Conservation (phyloP, 2,113 vertebrate species). For the Bubo bubo region DNA sequence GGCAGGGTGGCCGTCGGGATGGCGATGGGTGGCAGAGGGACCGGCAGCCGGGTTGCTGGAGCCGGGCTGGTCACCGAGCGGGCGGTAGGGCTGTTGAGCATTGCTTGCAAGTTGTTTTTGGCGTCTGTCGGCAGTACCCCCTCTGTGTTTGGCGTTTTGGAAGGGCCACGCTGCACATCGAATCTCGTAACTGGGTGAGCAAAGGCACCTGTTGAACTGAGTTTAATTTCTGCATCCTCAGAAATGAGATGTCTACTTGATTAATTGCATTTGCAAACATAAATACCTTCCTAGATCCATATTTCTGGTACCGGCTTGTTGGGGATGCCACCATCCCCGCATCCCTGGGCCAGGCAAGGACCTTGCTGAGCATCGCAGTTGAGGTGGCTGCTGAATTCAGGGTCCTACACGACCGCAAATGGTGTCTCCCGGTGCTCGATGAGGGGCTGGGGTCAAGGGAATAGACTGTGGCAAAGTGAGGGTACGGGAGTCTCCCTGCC, state of each 20-base stretch:
- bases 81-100: fast-evolving
- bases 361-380: fast-evolving
- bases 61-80: fast-evolving
- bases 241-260: fast-evolving
- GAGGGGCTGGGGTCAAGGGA: not conserved
- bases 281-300: fast-evolving
- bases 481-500: not conserved
- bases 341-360: not conserved
- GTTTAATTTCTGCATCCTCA: not conserved
- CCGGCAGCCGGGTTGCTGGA: fast-evolving
- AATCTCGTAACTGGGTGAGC: not conserved
- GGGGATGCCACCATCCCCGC: not conserved
- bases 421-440: fast-evolving
- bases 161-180: fast-evolving
- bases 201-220: not conserved
- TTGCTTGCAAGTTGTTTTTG: fast-evolving
- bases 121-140: not conserved
- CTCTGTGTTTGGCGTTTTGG: fast-evolving
- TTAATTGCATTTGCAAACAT: fast-evolving
- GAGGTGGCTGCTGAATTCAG: not conserved
- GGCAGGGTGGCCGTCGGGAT: fast-evolving
- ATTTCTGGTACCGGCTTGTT: fast-evolving
- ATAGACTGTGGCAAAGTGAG: not conserved
- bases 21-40: fast-evolving
- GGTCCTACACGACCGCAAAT: not conserved